These are phyloP conservation scores for Sorex maritimensis DNA, from an alignment of 2,797 vertebrate species.

Conservation along the genomic window DNA sequence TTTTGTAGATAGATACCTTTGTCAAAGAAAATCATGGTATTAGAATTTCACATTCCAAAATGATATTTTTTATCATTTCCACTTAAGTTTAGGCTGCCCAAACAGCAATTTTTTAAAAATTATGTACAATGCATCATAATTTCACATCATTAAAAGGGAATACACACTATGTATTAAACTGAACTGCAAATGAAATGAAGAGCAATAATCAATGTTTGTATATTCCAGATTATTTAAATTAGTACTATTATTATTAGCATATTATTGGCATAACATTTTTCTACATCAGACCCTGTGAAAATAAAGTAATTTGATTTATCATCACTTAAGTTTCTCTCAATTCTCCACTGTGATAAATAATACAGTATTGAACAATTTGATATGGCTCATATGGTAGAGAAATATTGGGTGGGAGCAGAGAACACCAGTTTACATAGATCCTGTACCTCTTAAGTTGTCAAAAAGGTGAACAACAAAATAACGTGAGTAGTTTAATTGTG, in stretches of 20 bases:
- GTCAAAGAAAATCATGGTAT: slow-evolving; percentile 8
- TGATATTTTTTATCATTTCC: neutral
- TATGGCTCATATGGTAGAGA: slow-evolving; percentile 34
- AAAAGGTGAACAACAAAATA: slow-evolving; percentile 11
- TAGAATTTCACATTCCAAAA: neutral
- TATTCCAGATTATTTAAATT: slow-evolving; percentile 40
- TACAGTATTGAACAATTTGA: neutral
- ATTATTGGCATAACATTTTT: neutral
- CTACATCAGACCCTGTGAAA: slow-evolving; percentile 4
- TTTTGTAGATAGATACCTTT: slow-evolving; percentile 41
- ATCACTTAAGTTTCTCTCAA: slow-evolving; percentile 27
- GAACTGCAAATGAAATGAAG: neutral
- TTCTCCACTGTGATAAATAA: slow-evolving; percentile 1
- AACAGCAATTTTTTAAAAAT: slow-evolving; percentile 24
- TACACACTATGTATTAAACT: neutral
- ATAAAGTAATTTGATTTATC: slow-evolving; percentile 36
- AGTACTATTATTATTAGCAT: neutral
- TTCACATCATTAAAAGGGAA: slow-evolving; percentile 37
- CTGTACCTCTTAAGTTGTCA: slow-evolving; percentile 1
- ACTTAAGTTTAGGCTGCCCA: no score
- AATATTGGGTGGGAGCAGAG: slow-evolving; percentile 18
- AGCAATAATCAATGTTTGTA: neutral
- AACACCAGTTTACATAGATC: neutral
- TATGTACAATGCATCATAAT: neutral
- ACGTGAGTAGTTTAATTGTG: slow-evolving; percentile 5